Base-by-base conservation (phyloP, 53 echinoderm and acorn worm species). In the Patiria pectinifera region DNA sequence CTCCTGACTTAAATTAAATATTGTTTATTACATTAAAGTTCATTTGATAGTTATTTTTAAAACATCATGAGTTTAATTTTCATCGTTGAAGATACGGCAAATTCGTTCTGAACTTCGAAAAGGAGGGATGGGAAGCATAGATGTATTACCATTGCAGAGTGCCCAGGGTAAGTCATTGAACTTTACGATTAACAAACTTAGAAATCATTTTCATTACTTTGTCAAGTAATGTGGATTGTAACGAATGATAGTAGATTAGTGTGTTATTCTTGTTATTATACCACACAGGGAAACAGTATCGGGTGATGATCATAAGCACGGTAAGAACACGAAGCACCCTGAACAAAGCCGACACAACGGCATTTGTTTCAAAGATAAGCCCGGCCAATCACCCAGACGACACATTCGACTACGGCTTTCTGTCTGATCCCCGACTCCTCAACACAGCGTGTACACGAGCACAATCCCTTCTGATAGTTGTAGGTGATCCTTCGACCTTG, bases 391-490 rank as follows among this genome's bases (percentile, higher is more conserved):
- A 85, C 16, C 89, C 93, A 35, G 94, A 96, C 47, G 93, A 94
- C 75, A 88, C 35, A 23, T 83, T 70, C 78, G 80, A 85, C 83
- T 93, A 93, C 26, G 96, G 96, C 2, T 96, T 96, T 83, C 93
- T 96, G 13, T 96, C 96, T 0, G 94, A 96, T 25, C 46, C 86
- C 23, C 66, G 92, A 48, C 93, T 95, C 8, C 93, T 96, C 46
- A 96, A 94, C 93, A 96, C 96, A 21, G 96, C 96, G 11, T 93
- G 91, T 89, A 96, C 96, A 0, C 91, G 96, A 77, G 93, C 96
- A n/a, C 86, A 96, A 87, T 96, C 96, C 26, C 93, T 96, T 22
- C 82, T 96, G 23, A 78, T 94, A 6, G 96, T 94, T 18, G 88
- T 93, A 16, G 96, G 96, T 8, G 95, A 96, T 74, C 94, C 96